Evolutionary conservation across 92 coral and sea anemone genomes (phyloP), one percentile per base, ranked within the genome.

Genomic region (Epizoanthus scotinus): DNA sequence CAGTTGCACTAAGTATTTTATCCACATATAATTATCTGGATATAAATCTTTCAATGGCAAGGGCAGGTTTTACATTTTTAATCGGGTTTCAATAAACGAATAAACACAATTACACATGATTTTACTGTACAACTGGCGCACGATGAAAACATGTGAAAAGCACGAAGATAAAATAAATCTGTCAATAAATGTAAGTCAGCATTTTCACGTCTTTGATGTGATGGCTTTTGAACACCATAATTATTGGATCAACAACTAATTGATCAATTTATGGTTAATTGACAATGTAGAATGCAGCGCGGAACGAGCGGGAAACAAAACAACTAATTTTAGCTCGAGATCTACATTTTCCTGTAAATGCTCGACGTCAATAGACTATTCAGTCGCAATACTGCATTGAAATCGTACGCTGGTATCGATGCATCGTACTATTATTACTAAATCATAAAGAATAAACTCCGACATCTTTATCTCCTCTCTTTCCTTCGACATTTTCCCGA

Each of bases 401-500:
- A 54, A 54, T 54, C 20, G 17, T 54, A 1, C 7, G 59, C 20
- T 54, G 4, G 59, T 54, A 18, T 54, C 2, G 2, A 54, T 54
- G 20, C 59, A 54, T 54, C 40, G 40, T 14, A 54, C 59, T 54
- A 54, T 13, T 7, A 54, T 6, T 0, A 55, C 60, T 55, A 12
- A 0, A 34, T 34, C 40, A 2, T 3, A 55, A 55, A 55, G 21
- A 15, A 55, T n/a, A 55, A 55, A 55, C 60, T 55, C 60, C 60
- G 12, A 55, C 60, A 19, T 55, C 60, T 8, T 55, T 55, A 15
- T n/a, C 3, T 55, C 21, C 20, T 2, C 19, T 9, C 17, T 1
- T n/a, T 55, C 60, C 60, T 17, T 55, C 60, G 60, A 8, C 60
- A 55, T 55, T 55, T 55, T 55, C 60, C 60, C 60, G 60, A 17